A percentile compares a stretch with the other conserved stretches of the same genome.
Evolutionary conservation across 2,888 invertebrate genomes (phyloP).

Genomic region (Philonicus albiceps): DNA sequence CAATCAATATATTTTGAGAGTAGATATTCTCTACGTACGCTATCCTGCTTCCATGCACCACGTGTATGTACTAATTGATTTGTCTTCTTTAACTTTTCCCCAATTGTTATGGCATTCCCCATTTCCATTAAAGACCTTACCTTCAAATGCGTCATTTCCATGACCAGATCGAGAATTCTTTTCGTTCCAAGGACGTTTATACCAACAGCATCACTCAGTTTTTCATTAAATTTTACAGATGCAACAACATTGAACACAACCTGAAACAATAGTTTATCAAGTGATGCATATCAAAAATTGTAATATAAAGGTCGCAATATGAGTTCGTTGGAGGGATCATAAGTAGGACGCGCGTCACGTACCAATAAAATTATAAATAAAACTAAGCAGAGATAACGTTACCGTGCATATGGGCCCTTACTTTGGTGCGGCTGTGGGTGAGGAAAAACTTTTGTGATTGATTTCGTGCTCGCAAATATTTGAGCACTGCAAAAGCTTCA

Average conservation of each 20-base stretch:
- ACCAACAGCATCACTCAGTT: slow-evolving; percentile 62
- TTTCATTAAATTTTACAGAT: slow-evolving; percentile 64
- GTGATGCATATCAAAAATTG: slow-evolving; percentile 22
- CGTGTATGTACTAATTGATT: background rate
- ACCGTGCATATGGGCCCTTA: slow-evolving; percentile 42
- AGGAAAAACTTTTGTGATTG: slow-evolving; percentile 39
- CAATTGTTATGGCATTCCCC: background rate
- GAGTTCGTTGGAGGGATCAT: slow-evolving; percentile 2
- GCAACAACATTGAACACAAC: slow-evolving; percentile 64
- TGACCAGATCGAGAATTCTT: slow-evolving; percentile 62
- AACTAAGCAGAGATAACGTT: slow-evolving; percentile 31
- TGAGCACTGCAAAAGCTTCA: slow-evolving; percentile 37
- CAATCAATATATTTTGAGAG: background rate
- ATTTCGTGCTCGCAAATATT: slow-evolving; percentile 45
- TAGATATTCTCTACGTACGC: background rate
- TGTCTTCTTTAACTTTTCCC: background rate
- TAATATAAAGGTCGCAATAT: too few species aligned
- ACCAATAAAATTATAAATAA: slow-evolving; percentile 43
- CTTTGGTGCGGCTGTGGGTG: background rate
- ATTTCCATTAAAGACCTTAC: slow-evolving; percentile 50
- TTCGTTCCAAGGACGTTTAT: slow-evolving; percentile 64
- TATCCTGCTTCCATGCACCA: background rate
- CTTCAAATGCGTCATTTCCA: slow-evolving; percentile 62
- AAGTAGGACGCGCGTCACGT: slow-evolving; percentile 28
- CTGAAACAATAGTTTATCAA: slow-evolving; percentile 51